Evolutionary conservation across 2,113 vertebrate species (phyloP).

Genomic region (Sciurus niger): DNA sequence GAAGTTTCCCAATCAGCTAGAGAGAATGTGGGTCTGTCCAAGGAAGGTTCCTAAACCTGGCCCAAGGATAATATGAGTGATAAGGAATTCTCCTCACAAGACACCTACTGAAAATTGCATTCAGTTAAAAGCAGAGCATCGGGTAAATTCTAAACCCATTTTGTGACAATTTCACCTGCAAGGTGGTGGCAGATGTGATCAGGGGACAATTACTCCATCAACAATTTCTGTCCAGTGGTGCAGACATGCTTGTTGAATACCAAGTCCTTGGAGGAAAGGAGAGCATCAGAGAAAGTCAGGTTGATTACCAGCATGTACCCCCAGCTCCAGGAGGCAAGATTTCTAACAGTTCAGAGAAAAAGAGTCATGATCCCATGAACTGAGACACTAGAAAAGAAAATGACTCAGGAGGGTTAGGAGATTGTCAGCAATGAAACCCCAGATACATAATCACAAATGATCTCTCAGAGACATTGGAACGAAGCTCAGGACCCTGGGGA

Average conservation of each 20-base stretch:
- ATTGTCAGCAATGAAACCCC: slow-evolving; percentile 5
- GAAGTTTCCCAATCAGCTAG: neutral
- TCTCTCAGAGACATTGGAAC: neutral
- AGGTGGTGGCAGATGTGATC: neutral
- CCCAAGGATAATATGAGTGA: neutral
- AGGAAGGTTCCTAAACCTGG: neutral
- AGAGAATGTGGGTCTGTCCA: neutral
- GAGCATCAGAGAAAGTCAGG: neutral
- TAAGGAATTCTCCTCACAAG: neutral
- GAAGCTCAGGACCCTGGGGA: neutral
- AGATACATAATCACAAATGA: neutral
- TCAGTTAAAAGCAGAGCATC: slow-evolving; percentile 30
- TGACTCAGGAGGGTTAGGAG: slow-evolving; percentile 19
- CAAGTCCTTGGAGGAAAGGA: neutral
- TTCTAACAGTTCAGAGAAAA: slow-evolving; percentile 31
- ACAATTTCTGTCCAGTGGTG: neutral
- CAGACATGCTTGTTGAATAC: neutral
- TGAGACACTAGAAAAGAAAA: slow-evolving; percentile 26
- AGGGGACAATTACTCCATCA: neutral
- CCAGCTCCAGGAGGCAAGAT: neutral
- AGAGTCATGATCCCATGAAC: slow-evolving; percentile 31
- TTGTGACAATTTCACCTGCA: slow-evolving; percentile 27
- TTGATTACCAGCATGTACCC: rapidly evolving
- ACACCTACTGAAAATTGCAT: neutral
- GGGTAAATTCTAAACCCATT: neutral